Base-by-base conservation (phyloP, 2,113 vertebrate species). In the Trichomycterus rosablanca region DNA sequence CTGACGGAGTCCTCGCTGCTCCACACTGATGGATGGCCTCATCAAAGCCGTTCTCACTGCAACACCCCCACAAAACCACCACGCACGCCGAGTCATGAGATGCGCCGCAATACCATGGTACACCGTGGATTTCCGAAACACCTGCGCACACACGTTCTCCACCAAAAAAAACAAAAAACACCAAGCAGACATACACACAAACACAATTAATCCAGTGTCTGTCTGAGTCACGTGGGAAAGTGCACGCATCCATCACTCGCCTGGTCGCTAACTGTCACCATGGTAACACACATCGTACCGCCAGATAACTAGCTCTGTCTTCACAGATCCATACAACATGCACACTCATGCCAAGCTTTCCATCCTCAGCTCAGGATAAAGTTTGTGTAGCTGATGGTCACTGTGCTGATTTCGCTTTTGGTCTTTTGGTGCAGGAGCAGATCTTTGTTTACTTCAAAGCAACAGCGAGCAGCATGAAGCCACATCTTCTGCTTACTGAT, bases 11-110 rank as follows among this genome's bases (percentile, higher is more conserved):
- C 81, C 74, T 76, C 76, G 74, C 70, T 78, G 78, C 76, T 75
- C 78, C 75, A 74, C 55, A 71, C 80, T 88, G 86, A 88, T 87
- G 84, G 85, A 88, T 88, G 86, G 77, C 83, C 78, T 84, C 84
- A 84, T 88, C 85, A 82, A 69, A 34, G 55, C 73, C 44, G 77
- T 78, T 77, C 77, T 76, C 67, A 70, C 78, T 71, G 76, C 78
- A 78, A 67, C 65, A 53, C 61, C 63, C 76, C 78, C 74, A 26
- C 11, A 35, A 20, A 30, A 52, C 24, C 20, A 46, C n/a, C 18
- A 19, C 34, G 16, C 15, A 28, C 12, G 32, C 20, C 3, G 14
- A 30, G 26, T 53, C 37, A 8, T 26, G 35, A 43, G 24, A 12
- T 1, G 9, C 16, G 18, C 20, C 9, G 9, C 7, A 57, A 28